Percentiles rank a stretch among this genome's conserved stretches.
Conservation (phyloP, 23 tunicate species). For the Diplosoma virens region DNA sequence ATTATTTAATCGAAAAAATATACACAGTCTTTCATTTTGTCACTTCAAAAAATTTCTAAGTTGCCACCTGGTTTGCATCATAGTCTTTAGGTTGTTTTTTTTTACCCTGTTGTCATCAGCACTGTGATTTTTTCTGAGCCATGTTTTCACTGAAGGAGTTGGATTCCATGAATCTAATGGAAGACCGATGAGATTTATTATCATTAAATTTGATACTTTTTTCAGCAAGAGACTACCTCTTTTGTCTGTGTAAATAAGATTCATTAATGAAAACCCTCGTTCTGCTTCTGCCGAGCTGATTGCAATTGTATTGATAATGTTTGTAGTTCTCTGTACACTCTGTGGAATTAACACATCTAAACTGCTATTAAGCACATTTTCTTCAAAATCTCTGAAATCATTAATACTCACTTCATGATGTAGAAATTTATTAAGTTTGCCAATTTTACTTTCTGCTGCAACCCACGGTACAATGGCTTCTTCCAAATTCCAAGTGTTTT, state of each 20-base stretch:
- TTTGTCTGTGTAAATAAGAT: neutral
- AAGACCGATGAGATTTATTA: slow-evolving; percentile 9
- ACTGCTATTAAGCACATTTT: neutral
- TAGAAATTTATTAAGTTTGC: slow-evolving; percentile 5
- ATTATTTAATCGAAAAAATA: too few relatives aligned
- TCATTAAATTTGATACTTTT: neutral
- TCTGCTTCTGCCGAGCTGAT: slow-evolving; percentile 11
- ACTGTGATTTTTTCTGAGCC: slow-evolving; percentile 9
- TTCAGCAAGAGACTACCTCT: neutral
- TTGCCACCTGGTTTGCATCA: slow-evolving; percentile 13
- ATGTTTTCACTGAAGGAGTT: slow-evolving; percentile 1
- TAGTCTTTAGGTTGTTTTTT: neutral
- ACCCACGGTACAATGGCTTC: slow-evolving; percentile 36
- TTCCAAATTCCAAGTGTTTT: slow-evolving; percentile 27
- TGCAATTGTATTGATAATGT: slow-evolving; percentile 8
- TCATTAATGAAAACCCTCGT: slow-evolving; percentile 6
- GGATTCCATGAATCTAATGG: slow-evolving; percentile 10
- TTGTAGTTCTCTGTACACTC: slow-evolving; percentile 10
- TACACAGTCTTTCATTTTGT: too few relatives aligned
- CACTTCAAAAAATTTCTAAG: slow-evolving; percentile 15
- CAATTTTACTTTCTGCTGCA: slow-evolving; percentile 37
- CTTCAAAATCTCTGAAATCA: slow-evolving; percentile 16
- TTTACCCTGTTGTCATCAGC: slow-evolving; percentile 13
- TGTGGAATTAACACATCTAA: neutral
- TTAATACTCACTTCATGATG: slow-evolving; percentile 26